Evolutionary conservation across 2,113 vertebrate species (phyloP).

Genomic region (Dipodomys spectabilis): DNA sequence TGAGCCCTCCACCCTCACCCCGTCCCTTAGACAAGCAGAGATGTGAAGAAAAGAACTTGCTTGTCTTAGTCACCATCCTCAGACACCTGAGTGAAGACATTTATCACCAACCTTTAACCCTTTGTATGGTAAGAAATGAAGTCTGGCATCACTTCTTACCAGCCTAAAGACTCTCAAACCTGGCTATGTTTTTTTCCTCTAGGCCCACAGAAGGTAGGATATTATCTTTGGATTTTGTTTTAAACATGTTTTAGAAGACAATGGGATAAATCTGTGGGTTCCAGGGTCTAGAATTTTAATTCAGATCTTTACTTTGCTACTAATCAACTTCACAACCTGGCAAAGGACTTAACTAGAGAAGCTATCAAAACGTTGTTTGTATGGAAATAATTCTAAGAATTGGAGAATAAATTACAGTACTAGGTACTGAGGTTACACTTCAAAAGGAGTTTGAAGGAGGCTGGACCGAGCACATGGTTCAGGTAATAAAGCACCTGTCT

Average conservation of each 20-base stretch:
- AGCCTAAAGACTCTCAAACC: neutral
- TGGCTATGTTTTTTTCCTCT: neutral
- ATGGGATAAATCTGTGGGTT: neutral
- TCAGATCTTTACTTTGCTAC: neutral
- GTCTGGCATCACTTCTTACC: neutral
- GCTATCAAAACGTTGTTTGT: neutral
- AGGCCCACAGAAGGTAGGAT: neutral
- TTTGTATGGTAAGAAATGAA: neutral
- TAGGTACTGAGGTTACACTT: neutral
- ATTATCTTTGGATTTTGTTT: neutral
- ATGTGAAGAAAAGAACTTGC: neutral
- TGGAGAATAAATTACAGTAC: neutral
- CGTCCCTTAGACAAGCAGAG: neutral
- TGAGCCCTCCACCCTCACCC: accelerated
- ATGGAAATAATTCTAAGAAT: neutral
- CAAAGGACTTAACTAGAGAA: neutral
- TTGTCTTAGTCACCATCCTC: neutral
- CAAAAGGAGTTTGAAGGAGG: neutral
- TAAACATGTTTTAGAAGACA: conserved; percentile 13
- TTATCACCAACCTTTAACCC: neutral
- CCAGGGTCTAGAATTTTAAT: neutral
- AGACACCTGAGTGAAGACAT: neutral
- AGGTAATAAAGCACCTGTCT: too few species aligned
- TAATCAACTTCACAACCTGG: neutral
- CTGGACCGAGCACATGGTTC: too few species aligned